Base-by-base conservation (phyloP, 2,797 vertebrate genomes). In the Oryzias sinensis region DNA sequence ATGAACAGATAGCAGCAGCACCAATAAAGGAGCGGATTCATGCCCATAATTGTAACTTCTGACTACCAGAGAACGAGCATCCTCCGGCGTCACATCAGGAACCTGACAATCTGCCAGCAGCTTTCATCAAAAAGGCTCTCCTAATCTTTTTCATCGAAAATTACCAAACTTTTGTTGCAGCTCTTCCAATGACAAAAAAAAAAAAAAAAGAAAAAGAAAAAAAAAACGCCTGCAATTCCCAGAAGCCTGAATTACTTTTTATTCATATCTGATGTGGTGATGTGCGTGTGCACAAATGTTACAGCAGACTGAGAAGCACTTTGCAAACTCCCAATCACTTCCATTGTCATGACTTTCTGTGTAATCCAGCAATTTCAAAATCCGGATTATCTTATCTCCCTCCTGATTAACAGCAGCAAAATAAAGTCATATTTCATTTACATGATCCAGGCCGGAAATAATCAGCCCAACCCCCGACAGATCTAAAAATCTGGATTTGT, bases 361-460 rank as follows among this genome's bases (percentile, higher is more conserved):
- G 72, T 90, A 91, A 91, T 90, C 89, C 86, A 67, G 61, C 81
- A 80, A 90, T 85, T 87, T 76, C 70, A 76, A 83, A 81, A 88
- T 87, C 86, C 81, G 80, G 86, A 91, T 90, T 85, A 90, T 86
- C 54, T 81, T 80, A 85, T 85, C 77, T 86, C 68, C 27, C 33
- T 63, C 49, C 71, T 80, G 79, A 79, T 84, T 72, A 80, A 81
- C 66, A 82, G 56, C 74, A 41, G 37, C 54, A 74, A 80, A 86
- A 83, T 74, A 82, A 81, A 65, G 71, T 69, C 66, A 68, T 76
- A 82, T 86, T 89, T 75, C 56, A 86, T 85, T 87, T 70, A 70
- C 55, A 66, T 71, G 56, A 72, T 81, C 77, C 77, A 78, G 76
- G 76, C 66, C 73, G 82, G 58, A 74, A 75, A 72, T 80, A 82